phyloP scores from a whole-genome alignment of 1,140 invertebrate genomes.

The Nilaparvata lugens region DNA sequence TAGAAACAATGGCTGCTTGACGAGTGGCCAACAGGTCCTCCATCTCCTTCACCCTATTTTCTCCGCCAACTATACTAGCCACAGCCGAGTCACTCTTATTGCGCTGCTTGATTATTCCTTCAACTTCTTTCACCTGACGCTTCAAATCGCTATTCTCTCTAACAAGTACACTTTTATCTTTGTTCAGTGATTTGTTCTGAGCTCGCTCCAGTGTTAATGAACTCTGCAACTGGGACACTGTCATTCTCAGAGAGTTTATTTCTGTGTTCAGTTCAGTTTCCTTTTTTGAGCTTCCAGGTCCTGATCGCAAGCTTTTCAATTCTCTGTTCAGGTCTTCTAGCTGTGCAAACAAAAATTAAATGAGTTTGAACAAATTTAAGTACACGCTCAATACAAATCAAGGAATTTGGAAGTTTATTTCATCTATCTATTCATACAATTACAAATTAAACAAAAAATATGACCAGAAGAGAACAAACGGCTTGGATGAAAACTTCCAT shows the following conservation, averaged over 20 bases:
- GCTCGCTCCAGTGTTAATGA: slow-evolving; percentile 20
- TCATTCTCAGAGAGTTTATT: slow-evolving; percentile 9
- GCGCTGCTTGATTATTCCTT: slow-evolving; percentile 18
- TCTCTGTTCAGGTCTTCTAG: slow-evolving; percentile 19
- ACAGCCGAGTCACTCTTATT: slow-evolving; percentile 11
- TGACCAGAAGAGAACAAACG: too few species aligned
- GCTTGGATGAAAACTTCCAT: too few species aligned
- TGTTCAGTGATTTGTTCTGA: slow-evolving; percentile 11
- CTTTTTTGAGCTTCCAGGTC: not conserved
- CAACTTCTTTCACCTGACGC: slow-evolving; percentile 23
- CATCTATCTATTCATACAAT: too few species aligned
- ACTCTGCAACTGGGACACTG: slow-evolving; percentile 21
- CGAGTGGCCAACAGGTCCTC: slow-evolving; percentile 5
- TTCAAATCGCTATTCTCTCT: slow-evolving; percentile 22
- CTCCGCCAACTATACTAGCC: not conserved
- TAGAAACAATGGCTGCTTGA: slow-evolving; percentile 7
- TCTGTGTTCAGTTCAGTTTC: not conserved
- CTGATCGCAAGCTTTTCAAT: not conserved
- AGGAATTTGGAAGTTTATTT: too few species aligned
- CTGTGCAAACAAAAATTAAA: not conserved
- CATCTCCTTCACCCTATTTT: not conserved
- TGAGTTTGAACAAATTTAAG: not conserved
- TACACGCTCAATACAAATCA: too few species aligned
- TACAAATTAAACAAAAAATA: too few species aligned
- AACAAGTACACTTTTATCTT: slow-evolving; percentile 19